Evolutionary conservation across 1,140 invertebrate species (phyloP).

Genomic region (Drosophila triauraria): DNA sequence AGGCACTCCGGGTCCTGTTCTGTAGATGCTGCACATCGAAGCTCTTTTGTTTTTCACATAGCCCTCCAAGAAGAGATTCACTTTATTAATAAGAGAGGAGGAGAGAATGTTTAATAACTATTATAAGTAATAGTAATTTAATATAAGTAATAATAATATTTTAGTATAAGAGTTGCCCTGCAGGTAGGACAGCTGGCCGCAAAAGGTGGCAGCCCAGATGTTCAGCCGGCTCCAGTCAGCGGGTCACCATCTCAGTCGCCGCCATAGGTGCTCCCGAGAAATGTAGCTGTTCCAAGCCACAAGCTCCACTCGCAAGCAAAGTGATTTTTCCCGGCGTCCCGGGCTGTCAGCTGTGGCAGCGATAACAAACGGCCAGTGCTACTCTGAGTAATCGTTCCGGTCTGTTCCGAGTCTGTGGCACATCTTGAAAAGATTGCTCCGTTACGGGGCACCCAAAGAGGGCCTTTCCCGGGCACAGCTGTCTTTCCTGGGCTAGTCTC

Average conservation of each 20-base stretch:
- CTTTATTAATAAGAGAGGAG: slow-evolving; percentile 13
- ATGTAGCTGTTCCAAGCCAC: neutral
- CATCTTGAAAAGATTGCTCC: slow-evolving; percentile 27
- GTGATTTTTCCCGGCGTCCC: slow-evolving; percentile 31
- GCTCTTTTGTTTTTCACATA: slow-evolving; percentile 31
- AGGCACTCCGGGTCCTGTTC: slow-evolving; percentile 10
- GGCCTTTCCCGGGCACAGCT: slow-evolving; percentile 26
- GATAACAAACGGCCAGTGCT: slow-evolving; percentile 37
- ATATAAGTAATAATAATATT: neutral
- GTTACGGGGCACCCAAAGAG: neutral
- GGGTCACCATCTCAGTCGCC: too few relatives aligned
- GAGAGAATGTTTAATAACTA: neutral
- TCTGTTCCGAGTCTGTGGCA: slow-evolving; percentile 26
- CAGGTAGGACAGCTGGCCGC: slow-evolving; percentile 12
- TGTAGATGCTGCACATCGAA: neutral
- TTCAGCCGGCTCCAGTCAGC: neutral
- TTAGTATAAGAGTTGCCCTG: slow-evolving; percentile 9
- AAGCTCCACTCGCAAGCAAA: slow-evolving; percentile 31
- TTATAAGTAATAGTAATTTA: neutral
- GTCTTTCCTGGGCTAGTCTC: slow-evolving; percentile 3
- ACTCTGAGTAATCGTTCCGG: slow-evolving; percentile 31
- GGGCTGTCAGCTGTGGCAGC: slow-evolving; percentile 18
- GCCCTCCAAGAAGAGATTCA: slow-evolving; percentile 38
- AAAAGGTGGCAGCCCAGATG: slow-evolving; percentile 17
- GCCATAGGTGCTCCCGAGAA: neutral